phyloP scores from a whole-genome alignment of 2,888 invertebrate species.

The Archaeoteleia sp. region DNA sequence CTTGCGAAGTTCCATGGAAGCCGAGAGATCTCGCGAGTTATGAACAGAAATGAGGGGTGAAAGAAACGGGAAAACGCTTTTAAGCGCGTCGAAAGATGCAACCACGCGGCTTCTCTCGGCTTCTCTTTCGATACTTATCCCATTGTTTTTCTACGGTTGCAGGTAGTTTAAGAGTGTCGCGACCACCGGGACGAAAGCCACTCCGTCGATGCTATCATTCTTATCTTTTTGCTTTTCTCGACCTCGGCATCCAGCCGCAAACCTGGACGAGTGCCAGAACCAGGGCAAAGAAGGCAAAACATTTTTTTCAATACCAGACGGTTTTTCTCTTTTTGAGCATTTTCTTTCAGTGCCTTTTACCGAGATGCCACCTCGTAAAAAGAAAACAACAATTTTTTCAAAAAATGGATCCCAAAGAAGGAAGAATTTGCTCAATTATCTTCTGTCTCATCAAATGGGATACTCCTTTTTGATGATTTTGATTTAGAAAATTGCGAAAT shows the following conservation, averaged over 20 bases:
- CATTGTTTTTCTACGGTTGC: slow-evolving; percentile 45
- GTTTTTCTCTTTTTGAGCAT: slow-evolving; percentile 19
- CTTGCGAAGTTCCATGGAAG: slow-evolving; percentile 28
- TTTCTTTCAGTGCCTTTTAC: slow-evolving; percentile 31
- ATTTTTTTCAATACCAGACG: slow-evolving; percentile 16
- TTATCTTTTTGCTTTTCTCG: slow-evolving; percentile 39
- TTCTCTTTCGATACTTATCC: slow-evolving; percentile 42
- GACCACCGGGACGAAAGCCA: slow-evolving; percentile 40
- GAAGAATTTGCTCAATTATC: slow-evolving; percentile 14
- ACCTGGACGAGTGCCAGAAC: slow-evolving; percentile 37
- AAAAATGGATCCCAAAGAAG: slow-evolving; percentile 19
- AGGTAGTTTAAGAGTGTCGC: slow-evolving; percentile 44
- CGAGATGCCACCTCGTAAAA: slow-evolving; percentile 3
- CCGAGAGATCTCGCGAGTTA: slow-evolving; percentile 33
- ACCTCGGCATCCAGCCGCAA: slow-evolving; percentile 29
- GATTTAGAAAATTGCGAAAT: too few species aligned
- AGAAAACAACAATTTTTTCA: slow-evolving; percentile 19
- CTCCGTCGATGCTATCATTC: slow-evolving; percentile 40
- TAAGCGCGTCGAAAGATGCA: slow-evolving; percentile 30
- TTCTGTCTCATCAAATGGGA: too few species aligned
- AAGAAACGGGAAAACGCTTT: slow-evolving; percentile 44
- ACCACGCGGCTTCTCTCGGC: slow-evolving; percentile 22
- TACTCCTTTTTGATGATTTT: too few species aligned
- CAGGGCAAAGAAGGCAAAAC: slow-evolving; percentile 33
- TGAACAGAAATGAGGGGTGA: slow-evolving; percentile 42